phyloP scores from a whole-genome alignment of 2,888 invertebrate species.

The Rhingia rostrata region DNA sequence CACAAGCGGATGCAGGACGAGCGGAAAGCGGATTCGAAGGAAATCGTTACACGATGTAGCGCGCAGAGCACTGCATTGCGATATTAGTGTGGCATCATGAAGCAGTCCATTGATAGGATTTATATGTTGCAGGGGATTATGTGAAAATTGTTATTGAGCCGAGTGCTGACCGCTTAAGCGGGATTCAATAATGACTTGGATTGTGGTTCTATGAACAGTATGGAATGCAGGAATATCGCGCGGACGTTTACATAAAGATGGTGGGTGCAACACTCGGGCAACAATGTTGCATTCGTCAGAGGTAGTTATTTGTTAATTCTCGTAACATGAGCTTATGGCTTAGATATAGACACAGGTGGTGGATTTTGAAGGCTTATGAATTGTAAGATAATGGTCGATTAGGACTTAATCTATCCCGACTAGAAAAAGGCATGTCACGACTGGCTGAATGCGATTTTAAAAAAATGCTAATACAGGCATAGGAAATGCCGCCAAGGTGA shows the following conservation, averaged over 20 bases:
- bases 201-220: slow-evolving; percentile 6
- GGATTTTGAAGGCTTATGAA: no score
- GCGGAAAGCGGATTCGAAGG: slow-evolving; percentile 4
- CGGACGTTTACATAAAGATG: background rate
- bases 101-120: slow-evolving; percentile 51
- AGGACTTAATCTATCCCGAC: no score
- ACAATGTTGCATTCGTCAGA: background rate
- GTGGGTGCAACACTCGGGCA: background rate
- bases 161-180: slow-evolving; percentile 1
- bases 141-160: slow-evolving; percentile 64
- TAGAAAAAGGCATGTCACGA: no score
- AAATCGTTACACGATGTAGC: slow-evolving; percentile 59
- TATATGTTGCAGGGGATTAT: slow-evolving; percentile 63
- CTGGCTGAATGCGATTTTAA: no score
- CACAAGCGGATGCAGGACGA: background rate
- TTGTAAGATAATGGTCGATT: no score
- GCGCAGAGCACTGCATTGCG: slow-evolving; percentile 18
- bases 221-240: slow-evolving; percentile 9
- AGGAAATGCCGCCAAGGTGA: no score
- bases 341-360: no score
- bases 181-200: slow-evolving; percentile 19
- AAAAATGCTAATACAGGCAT: no score
- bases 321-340: no score
- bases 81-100: slow-evolving; percentile 40
- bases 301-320: background rate